Evolutionary conservation across 2,113 vertebrate species (phyloP).

Genomic region (Patagioenas fasciata): DNA sequence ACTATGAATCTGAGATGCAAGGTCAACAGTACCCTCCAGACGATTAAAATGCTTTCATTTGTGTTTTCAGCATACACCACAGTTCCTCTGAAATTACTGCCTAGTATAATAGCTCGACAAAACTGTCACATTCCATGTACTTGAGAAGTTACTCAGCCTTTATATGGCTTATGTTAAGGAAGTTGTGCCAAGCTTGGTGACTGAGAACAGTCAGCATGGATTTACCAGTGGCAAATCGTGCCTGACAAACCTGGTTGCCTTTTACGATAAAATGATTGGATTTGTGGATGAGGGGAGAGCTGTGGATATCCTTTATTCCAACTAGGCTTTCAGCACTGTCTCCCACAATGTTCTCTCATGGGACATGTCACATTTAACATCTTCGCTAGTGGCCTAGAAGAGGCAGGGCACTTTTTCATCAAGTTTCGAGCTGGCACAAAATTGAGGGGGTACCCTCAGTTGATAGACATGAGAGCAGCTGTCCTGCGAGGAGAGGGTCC

Average conservation of each 20-base stretch:
- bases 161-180: background rate
- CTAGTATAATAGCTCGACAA: background rate
- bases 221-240: background rate
- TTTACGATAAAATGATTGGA: no score
- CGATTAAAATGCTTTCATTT: constrained; percentile 1
- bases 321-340: no score
- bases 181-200: background rate
- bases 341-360: background rate
- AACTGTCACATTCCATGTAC: background rate
- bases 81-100: background rate
- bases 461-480: background rate
- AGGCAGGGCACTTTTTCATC: background rate
- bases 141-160: constrained; percentile 7
- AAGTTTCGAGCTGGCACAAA: background rate
- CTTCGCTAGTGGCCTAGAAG: background rate
- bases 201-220: background rate
- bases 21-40: background rate
- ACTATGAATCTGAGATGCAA: background rate
- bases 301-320: no score
- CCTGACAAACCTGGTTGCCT: background rate
- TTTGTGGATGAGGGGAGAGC: no score
- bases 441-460: background rate
- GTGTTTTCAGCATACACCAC: background rate
- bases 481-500: background rate
- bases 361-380: background rate